Conservation (phyloP, 2,888 invertebrate species). For the Leptinotarsa haldemani region DNA sequence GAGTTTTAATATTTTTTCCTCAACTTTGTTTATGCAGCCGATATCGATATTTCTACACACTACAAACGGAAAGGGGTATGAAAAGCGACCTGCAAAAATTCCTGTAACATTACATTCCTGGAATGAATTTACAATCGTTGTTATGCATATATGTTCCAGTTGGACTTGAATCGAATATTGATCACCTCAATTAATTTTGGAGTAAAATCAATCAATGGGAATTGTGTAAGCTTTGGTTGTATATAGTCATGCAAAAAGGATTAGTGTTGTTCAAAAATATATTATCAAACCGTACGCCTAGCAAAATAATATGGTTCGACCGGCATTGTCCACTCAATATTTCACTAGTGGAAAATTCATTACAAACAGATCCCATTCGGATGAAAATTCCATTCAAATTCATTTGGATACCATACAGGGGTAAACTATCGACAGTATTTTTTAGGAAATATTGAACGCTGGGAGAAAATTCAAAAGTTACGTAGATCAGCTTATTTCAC, state of each 20-base stretch:
- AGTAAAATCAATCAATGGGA: constrained; percentile 43
- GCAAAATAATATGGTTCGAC: constrained; percentile 35
- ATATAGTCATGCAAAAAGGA: constrained; percentile 40
- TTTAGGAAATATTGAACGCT: too few species aligned
- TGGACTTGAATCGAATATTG: constrained; percentile 27
- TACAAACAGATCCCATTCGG: not conserved
- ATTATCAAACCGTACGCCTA: constrained; percentile 39
- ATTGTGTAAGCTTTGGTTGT: constrained; percentile 39
- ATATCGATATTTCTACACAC: too few species aligned
- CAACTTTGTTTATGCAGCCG: too few species aligned
- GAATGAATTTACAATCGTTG: constrained; percentile 10
- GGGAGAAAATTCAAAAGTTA: too few species aligned
- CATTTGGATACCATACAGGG: not conserved
- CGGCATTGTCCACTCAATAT: constrained; percentile 31
- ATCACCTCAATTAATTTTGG: constrained; percentile 40
- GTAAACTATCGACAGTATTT: not conserved
- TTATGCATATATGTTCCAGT: not conserved
- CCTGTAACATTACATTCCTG: not conserved
- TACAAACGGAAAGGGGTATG: too few species aligned
- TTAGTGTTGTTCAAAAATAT: constrained; percentile 45
- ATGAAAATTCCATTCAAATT: not conserved
- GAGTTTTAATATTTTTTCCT: too few species aligned
- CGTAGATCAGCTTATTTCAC: too few species aligned
- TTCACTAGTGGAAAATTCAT: constrained; percentile 19
- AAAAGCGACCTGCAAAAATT: not conserved